A percentile compares a stretch with the other conserved stretches of the same genome.
These are phyloP conservation scores for Ptilorrhoa leucosticta DNA, from an alignment of 2,113 vertebrate genomes.

Conservation along the genomic window DNA sequence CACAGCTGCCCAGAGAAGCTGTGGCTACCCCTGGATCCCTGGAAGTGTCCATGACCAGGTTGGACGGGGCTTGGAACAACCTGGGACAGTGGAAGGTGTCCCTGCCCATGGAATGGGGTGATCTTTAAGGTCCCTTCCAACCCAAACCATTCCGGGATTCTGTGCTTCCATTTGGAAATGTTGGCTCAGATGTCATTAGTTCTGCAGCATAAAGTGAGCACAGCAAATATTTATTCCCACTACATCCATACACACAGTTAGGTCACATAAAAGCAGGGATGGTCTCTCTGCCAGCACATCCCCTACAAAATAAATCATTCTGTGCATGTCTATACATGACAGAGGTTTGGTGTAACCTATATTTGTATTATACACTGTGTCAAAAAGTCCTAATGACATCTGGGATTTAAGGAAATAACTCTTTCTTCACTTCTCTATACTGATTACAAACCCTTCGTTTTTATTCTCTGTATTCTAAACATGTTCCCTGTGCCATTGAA, in stretches of 20 bases:
- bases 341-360: accelerated
- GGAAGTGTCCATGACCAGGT: accelerated
- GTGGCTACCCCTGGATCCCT: not conserved
- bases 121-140: not conserved
- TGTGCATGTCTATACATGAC: accelerated
- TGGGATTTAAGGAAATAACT: not conserved
- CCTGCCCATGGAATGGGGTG: not conserved
- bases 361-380: accelerated
- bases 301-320: accelerated
- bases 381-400: not conserved
- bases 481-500: not conserved
- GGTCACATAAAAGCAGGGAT: accelerated
- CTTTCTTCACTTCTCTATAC: not conserved
- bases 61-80: accelerated
- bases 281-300: not conserved
- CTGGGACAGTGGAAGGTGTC: accelerated
- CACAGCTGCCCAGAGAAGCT: not conserved
- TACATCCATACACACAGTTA: accelerated
- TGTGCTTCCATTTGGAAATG: not conserved
- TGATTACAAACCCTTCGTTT: accelerated
- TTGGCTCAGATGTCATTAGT: not conserved
- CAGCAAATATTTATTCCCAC: accelerated
- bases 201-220: not conserved
- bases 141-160: not conserved
- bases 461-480: not conserved